These are phyloP conservation scores for Drosophila mayri DNA, from an alignment of 1,140 invertebrate species.

Conservation along the genomic window DNA sequence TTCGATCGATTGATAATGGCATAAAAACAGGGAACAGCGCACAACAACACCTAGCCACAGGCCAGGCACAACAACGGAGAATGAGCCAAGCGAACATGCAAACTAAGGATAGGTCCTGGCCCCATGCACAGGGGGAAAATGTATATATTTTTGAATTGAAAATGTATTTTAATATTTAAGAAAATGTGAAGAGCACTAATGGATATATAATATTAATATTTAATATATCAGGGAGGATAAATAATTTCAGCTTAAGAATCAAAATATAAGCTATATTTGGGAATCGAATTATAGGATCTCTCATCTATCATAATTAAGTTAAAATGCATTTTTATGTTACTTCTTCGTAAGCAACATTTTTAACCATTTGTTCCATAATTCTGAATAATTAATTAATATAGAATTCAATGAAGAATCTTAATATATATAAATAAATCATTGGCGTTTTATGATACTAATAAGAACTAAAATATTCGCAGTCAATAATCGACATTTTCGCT, in stretches of 20 bases:
- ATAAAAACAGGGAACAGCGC: conserved; percentile 54
- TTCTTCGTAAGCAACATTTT: too few relatives aligned
- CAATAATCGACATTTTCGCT: background rate
- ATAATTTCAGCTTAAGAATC: too few relatives aligned
- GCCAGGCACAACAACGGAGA: conserved; percentile 44
- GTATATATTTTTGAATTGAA: too few relatives aligned
- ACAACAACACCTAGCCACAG: conserved; percentile 60
- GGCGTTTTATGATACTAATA: background rate
- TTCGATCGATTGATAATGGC: conserved; percentile 81
- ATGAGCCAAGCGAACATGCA: conserved; percentile 31
- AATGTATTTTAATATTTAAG: background rate
- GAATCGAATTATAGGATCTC: too few relatives aligned
- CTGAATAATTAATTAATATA: background rate
- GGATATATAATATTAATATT: background rate
- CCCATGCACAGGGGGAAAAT: conserved; percentile 5
- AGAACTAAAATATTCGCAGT: background rate
- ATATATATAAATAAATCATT: background rate
- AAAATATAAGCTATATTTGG: too few relatives aligned
- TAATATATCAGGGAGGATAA: too few relatives aligned
- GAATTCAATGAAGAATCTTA: background rate
- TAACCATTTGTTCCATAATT: too few relatives aligned
- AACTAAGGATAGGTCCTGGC: conserved; percentile 36
- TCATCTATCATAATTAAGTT: too few relatives aligned
- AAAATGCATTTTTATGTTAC: background rate
- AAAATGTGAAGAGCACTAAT: background rate